Percentiles rank a stretch among this genome's conserved stretches.
Evolutionary conservation across 2,797 vertebrate genomes (phyloP).

Genomic region (Oceanodroma leucorhoa): DNA sequence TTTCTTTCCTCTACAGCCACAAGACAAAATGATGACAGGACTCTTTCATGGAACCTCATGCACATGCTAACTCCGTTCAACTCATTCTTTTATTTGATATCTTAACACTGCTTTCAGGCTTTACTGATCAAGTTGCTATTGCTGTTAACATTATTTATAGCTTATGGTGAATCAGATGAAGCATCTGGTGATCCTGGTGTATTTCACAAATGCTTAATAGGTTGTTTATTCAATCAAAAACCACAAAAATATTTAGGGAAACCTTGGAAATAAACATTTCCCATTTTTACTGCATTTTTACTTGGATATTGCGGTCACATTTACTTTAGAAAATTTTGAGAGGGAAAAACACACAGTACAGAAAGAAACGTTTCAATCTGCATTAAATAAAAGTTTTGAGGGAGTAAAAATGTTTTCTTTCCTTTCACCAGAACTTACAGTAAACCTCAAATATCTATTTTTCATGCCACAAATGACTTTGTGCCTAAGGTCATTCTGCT

Average conservation of each 20-base stretch:
- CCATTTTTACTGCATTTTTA: not conserved
- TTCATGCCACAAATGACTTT: not conserved
- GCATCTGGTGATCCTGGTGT: not conserved
- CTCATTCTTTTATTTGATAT: not conserved
- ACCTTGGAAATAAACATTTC: not conserved
- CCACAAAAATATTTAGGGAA: not conserved
- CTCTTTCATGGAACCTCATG: not conserved
- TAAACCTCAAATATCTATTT: not conserved
- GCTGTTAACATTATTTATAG: not conserved
- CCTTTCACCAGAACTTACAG: not conserved
- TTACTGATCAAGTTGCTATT: not conserved
- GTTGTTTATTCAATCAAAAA: not conserved
- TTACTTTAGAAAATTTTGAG: not conserved
- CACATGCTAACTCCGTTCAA: not conserved
- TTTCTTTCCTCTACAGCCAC: not conserved
- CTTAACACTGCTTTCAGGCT: not conserved
- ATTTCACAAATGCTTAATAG: not conserved
- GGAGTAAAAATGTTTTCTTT: not conserved
- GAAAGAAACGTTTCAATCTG: not conserved
- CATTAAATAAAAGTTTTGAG: not conserved
- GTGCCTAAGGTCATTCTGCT: not conserved
- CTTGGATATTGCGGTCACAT: not conserved
- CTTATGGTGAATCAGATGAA: not conserved
- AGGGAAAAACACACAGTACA: not conserved
- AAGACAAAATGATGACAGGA: not conserved